Evolutionary conservation across 2,797 vertebrate species (phyloP).

Genomic region (Thalassophryne amazonica): DNA sequence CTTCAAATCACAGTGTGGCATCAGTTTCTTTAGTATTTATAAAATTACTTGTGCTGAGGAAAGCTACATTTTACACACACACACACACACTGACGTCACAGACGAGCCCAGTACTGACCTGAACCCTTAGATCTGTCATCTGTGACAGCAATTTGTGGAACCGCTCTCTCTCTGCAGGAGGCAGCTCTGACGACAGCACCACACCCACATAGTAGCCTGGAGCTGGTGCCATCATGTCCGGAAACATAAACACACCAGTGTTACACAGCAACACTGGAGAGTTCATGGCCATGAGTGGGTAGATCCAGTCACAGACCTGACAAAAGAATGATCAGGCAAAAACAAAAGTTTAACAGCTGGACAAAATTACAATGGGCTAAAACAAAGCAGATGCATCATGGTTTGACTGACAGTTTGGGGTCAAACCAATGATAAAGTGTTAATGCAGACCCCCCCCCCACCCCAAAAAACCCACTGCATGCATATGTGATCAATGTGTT

Average conservation of each 20-base stretch:
- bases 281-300: conserved; percentile 88
- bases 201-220: conserved; percentile 92
- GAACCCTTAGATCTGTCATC: conserved; percentile 92
- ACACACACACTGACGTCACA: no score
- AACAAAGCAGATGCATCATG: neutral
- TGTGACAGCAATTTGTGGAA: conserved; percentile 92
- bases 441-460: no score
- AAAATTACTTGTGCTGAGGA: no score
- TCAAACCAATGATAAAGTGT: no score
- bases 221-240: conserved; percentile 88
- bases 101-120: conserved; percentile 84
- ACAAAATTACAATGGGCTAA: neutral
- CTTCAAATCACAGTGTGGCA: no score
- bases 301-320: conserved; percentile 97
- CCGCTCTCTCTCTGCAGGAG: conserved; percentile 76
- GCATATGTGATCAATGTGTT: no score
- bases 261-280: conserved; percentile 91
- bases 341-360: neutral
- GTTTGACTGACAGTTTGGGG: no score
- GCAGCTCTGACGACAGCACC: conserved; percentile 91
- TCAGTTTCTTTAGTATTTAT: no score
- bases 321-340: neutral
- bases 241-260: conserved; percentile 96
- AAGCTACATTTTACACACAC: no score
- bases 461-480: no score